Evolutionary conservation across 1,140 invertebrate genomes (phyloP).

Genomic region (Drosophila sechellia): DNA sequence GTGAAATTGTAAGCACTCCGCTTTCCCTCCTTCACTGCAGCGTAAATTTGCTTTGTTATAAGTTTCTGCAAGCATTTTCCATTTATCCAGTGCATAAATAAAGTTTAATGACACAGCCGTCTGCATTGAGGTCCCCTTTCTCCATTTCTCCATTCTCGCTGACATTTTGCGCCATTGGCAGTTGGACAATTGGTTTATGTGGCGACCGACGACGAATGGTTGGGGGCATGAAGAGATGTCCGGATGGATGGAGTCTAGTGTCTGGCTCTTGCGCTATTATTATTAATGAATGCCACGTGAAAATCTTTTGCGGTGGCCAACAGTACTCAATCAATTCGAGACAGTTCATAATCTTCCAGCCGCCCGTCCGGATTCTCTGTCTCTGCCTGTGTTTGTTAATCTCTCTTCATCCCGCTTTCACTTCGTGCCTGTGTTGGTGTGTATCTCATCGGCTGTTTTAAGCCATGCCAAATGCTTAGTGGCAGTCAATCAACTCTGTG

Average conservation of each 20-base stretch:
- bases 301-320: slow-evolving; percentile 72
- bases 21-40: neutral
- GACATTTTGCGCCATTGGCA: slow-evolving; percentile 58
- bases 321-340: slow-evolving; percentile 74
- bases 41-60: slow-evolving; percentile 78
- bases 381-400: slow-evolving; percentile 21
- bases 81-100: slow-evolving; percentile 79
- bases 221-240: neutral
- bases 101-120: slow-evolving; percentile 77
- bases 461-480: slow-evolving; percentile 21
- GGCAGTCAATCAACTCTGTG: slow-evolving; percentile 38
- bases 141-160: slow-evolving; percentile 4
- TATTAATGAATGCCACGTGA: slow-evolving; percentile 82
- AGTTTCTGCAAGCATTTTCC: slow-evolving; percentile 75
- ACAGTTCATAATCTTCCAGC: slow-evolving; percentile 14
- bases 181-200: slow-evolving; percentile 57
- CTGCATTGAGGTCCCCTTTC: slow-evolving; percentile 28
- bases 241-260: slow-evolving; percentile 26
- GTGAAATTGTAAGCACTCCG: slow-evolving; percentile 9
- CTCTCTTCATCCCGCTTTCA: slow-evolving; percentile 5
- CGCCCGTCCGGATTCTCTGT: neutral
- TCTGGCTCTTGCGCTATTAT: slow-evolving; percentile 69
- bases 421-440: neutral
- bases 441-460: slow-evolving; percentile 18
- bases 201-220: slow-evolving; percentile 12